These are phyloP conservation scores for Emesis furor DNA, from an alignment of 2,888 invertebrate species.

Conservation along the genomic window DNA sequence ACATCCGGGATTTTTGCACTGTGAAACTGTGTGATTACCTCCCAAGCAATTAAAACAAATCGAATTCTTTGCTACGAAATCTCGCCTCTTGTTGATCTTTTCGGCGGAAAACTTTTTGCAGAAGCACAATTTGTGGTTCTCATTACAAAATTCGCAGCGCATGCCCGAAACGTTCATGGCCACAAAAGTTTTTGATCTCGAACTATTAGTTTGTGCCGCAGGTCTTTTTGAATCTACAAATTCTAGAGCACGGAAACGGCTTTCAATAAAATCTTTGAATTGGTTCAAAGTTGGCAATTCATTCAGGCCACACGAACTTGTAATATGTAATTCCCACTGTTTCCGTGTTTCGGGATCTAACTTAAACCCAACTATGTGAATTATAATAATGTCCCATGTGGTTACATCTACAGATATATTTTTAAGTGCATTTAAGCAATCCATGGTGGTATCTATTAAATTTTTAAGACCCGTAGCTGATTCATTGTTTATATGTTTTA, in stretches of 20 bases:
- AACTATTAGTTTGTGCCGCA: no score
- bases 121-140: slow-evolving; percentile 62
- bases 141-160: slow-evolving; percentile 66
- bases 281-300: slow-evolving; percentile 65
- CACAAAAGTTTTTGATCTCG: no score
- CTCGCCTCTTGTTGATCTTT: slow-evolving; percentile 43
- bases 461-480: background rate
- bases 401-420: slow-evolving; percentile 52
- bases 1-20: slow-evolving; percentile 39
- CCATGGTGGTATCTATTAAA: slow-evolving; percentile 15
- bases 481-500: background rate
- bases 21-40: slow-evolving; percentile 61
- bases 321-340: slow-evolving; percentile 66
- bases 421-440: slow-evolving; percentile 57
- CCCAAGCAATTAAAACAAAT: slow-evolving; percentile 32
- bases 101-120: slow-evolving; percentile 65
- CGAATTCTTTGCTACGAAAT: slow-evolving; percentile 63
- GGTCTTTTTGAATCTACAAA: slow-evolving; percentile 27
- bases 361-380: slow-evolving; percentile 57
- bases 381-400: slow-evolving; percentile 69
- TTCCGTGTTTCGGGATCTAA: slow-evolving; percentile 61
- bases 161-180: slow-evolving; percentile 8
- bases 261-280: slow-evolving; percentile 60
- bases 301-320: slow-evolving; percentile 31
- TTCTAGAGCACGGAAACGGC: slow-evolving; percentile 65